A percentile compares a stretch with the other conserved stretches of the same genome.
These are phyloP conservation scores for Lucilia cuprina DNA, from an alignment of 1,140 invertebrate genomes.

Conservation along the genomic window DNA sequence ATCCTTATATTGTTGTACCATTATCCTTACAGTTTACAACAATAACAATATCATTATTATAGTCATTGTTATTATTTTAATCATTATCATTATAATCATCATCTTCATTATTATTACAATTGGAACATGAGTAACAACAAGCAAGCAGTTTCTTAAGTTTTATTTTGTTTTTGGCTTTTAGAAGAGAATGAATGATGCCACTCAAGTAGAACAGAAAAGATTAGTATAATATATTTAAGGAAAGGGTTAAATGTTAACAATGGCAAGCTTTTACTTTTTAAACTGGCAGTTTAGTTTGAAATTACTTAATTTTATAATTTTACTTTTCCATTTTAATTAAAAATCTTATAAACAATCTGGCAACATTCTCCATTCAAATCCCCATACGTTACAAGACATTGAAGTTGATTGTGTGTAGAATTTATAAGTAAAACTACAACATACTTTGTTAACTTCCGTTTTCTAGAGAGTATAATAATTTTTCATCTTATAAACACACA, in stretches of 20 bases:
- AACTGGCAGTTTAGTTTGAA: too few species aligned
- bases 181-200: not conserved
- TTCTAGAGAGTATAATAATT: not conserved
- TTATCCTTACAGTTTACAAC: not conserved
- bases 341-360: not conserved
- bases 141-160: not conserved
- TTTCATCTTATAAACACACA: not conserved
- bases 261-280: too few species aligned
- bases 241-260: too few species aligned
- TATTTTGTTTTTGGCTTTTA: not conserved
- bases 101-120: constrained; percentile 12
- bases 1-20: not conserved
- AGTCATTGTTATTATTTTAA: constrained; percentile 18
- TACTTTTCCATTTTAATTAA: not conserved
- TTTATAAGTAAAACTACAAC: not conserved
- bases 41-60: constrained; percentile 20
- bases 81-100: not conserved
- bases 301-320: too few species aligned
- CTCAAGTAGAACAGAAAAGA: not conserved
- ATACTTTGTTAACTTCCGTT: constrained; percentile 13
- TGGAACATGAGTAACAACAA: not conserved
- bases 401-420: not conserved
- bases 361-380: not conserved
- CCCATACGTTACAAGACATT: not conserved
- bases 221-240: too few species aligned